Conservation (phyloP, 2,113 vertebrate species). For the Hypocryptadius cinnamomeus region DNA sequence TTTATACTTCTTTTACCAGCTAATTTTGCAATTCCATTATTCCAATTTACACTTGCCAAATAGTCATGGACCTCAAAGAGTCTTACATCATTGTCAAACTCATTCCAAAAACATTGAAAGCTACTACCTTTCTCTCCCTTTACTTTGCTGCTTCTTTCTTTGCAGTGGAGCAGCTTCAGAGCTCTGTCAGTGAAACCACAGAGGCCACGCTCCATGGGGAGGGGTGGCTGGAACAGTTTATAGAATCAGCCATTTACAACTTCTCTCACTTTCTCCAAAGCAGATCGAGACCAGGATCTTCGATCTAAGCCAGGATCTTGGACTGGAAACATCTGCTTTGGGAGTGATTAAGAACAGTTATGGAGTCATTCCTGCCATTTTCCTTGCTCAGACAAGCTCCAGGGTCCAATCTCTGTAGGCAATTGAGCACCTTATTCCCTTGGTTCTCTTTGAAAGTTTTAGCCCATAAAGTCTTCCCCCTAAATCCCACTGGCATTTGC, state of each 20-base stretch:
- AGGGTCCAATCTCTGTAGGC: background rate
- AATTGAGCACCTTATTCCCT: background rate
- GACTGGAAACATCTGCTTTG: background rate
- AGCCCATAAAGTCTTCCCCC: background rate
- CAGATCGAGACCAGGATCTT: background rate
- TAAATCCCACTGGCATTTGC: background rate
- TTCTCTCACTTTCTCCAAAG: background rate
- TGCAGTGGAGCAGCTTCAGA: background rate
- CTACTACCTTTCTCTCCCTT: background rate
- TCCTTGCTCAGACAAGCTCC: background rate
- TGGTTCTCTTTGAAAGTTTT: background rate
- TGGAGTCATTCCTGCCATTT: background rate
- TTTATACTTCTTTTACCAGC: background rate
- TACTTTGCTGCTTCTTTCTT: background rate
- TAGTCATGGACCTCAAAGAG: rapidly evolving
- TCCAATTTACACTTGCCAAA: background rate
- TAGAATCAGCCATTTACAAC: background rate
- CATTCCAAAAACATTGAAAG: background rate
- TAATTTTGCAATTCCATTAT: background rate
- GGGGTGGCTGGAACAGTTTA: background rate
- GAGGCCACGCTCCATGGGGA: background rate
- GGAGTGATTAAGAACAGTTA: background rate
- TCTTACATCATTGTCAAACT: background rate
- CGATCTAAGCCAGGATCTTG: background rate
- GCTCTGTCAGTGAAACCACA: background rate